Conservation (phyloP, 2,888 invertebrate genomes). For the Chesias legatella region DNA sequence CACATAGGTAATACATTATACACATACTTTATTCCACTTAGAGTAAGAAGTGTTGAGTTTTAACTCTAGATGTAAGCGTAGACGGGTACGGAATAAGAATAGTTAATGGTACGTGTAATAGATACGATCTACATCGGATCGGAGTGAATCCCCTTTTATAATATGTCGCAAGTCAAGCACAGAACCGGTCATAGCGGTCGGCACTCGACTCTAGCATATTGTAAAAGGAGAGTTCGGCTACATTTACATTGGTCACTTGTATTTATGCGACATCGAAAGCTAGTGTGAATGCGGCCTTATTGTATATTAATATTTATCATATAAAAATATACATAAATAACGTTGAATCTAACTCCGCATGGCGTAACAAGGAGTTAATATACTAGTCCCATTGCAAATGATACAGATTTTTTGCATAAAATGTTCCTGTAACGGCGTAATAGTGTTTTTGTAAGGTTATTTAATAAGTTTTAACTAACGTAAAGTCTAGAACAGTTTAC, state of each 20-base stretch:
- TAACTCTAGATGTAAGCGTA: slow-evolving; percentile 56
- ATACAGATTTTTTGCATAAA: slow-evolving; percentile 71
- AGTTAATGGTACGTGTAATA: slow-evolving; percentile 33
- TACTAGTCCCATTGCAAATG: slow-evolving; percentile 79
- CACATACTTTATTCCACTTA: slow-evolving; percentile 71
- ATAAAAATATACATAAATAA: slow-evolving; percentile 41
- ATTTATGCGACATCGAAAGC: slow-evolving; percentile 63
- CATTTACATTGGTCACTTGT: slow-evolving; percentile 68
- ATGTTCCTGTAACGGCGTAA: slow-evolving; percentile 78
- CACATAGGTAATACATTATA: slow-evolving; percentile 52
- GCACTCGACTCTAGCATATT: slow-evolving; percentile 47
- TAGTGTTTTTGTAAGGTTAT: slow-evolving; percentile 65
- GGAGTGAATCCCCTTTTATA: slow-evolving; percentile 56
- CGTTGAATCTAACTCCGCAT: slow-evolving; percentile 51
- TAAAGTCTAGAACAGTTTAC: slow-evolving; percentile 49
- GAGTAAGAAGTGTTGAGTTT: slow-evolving; percentile 66
- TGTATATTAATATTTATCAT: slow-evolving; percentile 46
- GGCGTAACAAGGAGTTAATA: slow-evolving; percentile 53
- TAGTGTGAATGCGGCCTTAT: slow-evolving; percentile 73
- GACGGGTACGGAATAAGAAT: slow-evolving; percentile 55
- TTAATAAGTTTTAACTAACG: slow-evolving; percentile 59
- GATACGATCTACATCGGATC: slow-evolving; percentile 38
- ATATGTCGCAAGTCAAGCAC: too few relatives aligned
- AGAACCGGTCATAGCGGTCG: slow-evolving; percentile 51
- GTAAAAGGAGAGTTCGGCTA: slow-evolving; percentile 63